Percentiles rank a stretch among this genome's conserved stretches.
Evolutionary conservation across 2,113 vertebrate genomes (phyloP).

Genomic region (Kryptolebias marmoratus): DNA sequence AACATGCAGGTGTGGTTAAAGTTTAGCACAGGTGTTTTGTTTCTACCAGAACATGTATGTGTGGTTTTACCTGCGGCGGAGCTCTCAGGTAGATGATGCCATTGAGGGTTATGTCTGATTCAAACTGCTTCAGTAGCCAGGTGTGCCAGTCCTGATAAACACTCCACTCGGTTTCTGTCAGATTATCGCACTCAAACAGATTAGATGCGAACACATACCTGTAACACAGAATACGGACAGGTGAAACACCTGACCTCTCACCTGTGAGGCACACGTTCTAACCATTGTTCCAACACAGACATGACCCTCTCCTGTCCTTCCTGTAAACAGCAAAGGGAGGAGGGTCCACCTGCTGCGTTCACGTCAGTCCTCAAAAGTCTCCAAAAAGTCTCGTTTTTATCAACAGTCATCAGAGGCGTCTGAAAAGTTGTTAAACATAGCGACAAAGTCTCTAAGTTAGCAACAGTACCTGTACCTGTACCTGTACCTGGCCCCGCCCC

Average conservation of each 20-base stretch:
- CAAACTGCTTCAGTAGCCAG: constrained; percentile 85
- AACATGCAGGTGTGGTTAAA: not conserved
- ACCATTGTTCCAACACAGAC: too few relatives aligned
- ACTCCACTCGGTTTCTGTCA: constrained; percentile 85
- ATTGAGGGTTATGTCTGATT: constrained; percentile 80
- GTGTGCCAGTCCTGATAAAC: constrained; percentile 88
- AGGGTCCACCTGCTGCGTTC: too few relatives aligned
- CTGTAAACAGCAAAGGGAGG: too few relatives aligned
- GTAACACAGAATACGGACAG: constrained; percentile 9
- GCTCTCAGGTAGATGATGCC: constrained; percentile 87
- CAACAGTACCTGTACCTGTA: too few relatives aligned
- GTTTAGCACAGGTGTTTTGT: not conserved
- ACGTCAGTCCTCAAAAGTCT: too few relatives aligned
- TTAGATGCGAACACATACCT: constrained; percentile 88
- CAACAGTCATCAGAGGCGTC: too few relatives aligned
- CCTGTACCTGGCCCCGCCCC: too few relatives aligned
- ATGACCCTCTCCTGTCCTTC: too few relatives aligned
- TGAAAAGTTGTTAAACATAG: too few relatives aligned
- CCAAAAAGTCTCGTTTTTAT: too few relatives aligned
- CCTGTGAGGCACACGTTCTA: too few relatives aligned
- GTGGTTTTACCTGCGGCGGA: constrained; percentile 79
- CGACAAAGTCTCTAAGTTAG: too few relatives aligned
- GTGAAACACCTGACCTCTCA: not conserved
- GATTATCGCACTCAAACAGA: constrained; percentile 81
- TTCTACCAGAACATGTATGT: not conserved